phyloP scores from a whole-genome alignment of 35 echinoderm and acorn worm genomes.

The Lytechinus pictus region DNA sequence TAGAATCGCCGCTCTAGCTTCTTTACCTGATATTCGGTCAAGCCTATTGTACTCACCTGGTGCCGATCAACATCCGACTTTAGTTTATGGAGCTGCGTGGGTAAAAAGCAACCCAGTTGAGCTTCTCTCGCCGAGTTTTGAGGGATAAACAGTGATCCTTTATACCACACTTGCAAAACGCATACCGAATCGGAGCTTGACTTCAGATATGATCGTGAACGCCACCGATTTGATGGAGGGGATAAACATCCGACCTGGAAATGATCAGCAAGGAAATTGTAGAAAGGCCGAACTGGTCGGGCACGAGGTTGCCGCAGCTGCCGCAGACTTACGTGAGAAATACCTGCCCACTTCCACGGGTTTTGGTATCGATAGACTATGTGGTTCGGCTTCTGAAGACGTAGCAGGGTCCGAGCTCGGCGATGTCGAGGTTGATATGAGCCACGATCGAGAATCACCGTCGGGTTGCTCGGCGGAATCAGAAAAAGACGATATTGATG shows the following conservation, averaged over 20 bases:
- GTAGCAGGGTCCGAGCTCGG: conserved; percentile 35
- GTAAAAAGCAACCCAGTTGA: conserved; percentile 2
- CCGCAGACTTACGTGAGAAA: not conserved
- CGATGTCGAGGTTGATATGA: conserved; percentile 48
- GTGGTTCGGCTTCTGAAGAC: not conserved
- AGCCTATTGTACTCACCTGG: conserved; percentile 54
- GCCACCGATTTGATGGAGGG: conserved; percentile 45
- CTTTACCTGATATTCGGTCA: conserved; percentile 30
- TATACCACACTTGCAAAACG: conserved; percentile 30
- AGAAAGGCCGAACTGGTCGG: conserved; percentile 42
- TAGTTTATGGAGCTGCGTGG: conserved; percentile 40
- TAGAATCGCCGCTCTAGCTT: conserved; percentile 23
- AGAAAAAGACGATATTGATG: conserved; percentile 46
- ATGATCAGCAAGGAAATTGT: conserved; percentile 38
- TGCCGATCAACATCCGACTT: conserved; percentile 35
- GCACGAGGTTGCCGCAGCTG: conserved; percentile 29
- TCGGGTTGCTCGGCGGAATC: conserved; percentile 47
- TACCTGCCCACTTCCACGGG: conserved; percentile 13
- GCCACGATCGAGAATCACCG: conserved; percentile 16
- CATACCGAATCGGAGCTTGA: conserved; percentile 39
- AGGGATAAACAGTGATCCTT: conserved; percentile 47
- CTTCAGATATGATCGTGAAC: conserved; percentile 51
- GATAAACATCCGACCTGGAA: conserved; percentile 48
- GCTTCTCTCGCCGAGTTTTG: conserved; percentile 32
- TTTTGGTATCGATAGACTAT: not conserved